Conservation (phyloP, 2,113 vertebrate species). For the Tachycineta bicolor region DNA sequence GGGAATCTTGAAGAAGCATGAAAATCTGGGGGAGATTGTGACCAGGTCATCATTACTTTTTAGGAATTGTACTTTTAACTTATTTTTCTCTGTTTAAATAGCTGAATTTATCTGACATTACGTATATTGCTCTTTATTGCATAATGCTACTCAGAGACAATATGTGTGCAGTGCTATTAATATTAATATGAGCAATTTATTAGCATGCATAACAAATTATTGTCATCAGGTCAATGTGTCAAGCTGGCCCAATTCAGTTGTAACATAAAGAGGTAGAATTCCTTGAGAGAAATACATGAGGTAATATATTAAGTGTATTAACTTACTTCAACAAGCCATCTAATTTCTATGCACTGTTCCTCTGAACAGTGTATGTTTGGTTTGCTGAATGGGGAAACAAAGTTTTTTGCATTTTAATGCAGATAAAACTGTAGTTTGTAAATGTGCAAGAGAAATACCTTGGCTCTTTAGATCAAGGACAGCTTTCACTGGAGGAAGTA, state of each 20-base stretch:
- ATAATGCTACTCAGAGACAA: neutral
- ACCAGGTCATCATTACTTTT: neutral
- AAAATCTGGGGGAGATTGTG: neutral
- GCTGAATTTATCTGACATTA: neutral
- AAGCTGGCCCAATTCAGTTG: neutral
- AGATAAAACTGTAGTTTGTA: neutral
- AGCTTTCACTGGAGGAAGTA: neutral
- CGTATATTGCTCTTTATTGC: rapidly evolving
- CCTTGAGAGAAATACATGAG: neutral
- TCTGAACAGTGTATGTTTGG: neutral
- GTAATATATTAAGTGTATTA: neutral
- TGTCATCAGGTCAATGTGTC: neutral
- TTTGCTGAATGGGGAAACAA: neutral
- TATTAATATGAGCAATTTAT: neutral
- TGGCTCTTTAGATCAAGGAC: neutral
- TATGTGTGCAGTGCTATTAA: neutral
- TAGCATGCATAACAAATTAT: neutral
- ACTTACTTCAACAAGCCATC: neutral
- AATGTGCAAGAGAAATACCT: neutral
- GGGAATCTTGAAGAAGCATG: neutral
- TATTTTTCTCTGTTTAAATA: neutral
- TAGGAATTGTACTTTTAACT: neutral
- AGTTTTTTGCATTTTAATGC: neutral
- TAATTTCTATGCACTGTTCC: neutral
- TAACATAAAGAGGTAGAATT: neutral